Percentiles rank a stretch among this genome's conserved stretches.
Evolutionary conservation across 1,140 invertebrate species (phyloP).

Genomic region (Leptinotarsa lineolata): DNA sequence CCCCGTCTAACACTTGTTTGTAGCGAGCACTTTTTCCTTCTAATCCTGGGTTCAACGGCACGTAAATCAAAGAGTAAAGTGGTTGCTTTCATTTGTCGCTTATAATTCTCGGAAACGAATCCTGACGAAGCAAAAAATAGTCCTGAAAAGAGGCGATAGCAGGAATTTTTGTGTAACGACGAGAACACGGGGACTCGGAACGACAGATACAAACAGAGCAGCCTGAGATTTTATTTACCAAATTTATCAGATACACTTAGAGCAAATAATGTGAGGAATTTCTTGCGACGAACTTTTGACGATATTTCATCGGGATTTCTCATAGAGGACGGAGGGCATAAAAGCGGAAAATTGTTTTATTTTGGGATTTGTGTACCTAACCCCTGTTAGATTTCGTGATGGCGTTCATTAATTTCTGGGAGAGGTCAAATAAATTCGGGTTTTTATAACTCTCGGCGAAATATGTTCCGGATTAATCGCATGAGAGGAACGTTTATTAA

Average conservation of each 20-base stretch:
- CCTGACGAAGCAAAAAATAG: background rate
- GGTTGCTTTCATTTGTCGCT: background rate
- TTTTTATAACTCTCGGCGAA: background rate
- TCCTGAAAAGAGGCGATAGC: background rate
- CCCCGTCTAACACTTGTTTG: too few relatives aligned
- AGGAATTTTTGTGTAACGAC: background rate
- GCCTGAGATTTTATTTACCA: background rate
- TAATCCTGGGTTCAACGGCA: too few relatives aligned
- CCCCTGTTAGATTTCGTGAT: constrained; percentile 8
- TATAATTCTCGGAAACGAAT: background rate
- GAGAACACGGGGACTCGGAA: background rate
- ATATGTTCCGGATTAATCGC: constrained; percentile 5
- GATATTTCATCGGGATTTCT: constrained; percentile 8
- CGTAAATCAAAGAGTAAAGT: background rate
- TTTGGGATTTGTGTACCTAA: constrained; percentile 11
- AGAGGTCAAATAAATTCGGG: constrained; percentile 7
- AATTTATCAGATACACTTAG: constrained; percentile 4
- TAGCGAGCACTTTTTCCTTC: too few relatives aligned
- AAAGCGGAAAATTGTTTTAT: constrained; percentile 23
- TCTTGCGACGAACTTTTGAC: constrained; percentile 9
- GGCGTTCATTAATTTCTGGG: constrained; percentile 14
- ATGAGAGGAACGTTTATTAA: constrained; percentile 2
- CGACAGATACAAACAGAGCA: constrained; percentile 14
- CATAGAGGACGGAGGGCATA: background rate
- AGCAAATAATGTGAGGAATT: constrained; percentile 9